Evolutionary conservation across 2,888 invertebrate genomes (phyloP).

Genomic region (Diaprepes abbreviatus): DNA sequence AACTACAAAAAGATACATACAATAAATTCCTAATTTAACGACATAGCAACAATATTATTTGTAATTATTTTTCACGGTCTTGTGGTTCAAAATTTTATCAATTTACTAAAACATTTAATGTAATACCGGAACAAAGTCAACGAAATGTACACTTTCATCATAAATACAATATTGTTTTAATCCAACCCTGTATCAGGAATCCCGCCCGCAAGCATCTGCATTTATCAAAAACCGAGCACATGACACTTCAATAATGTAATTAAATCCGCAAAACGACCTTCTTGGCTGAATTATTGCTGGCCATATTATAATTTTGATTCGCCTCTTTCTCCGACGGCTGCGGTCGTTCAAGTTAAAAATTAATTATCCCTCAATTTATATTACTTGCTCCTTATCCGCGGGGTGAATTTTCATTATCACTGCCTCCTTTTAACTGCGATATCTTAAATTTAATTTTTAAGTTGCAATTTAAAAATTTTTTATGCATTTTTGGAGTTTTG

Average conservation of each 20-base stretch:
- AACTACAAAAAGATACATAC: too few relatives aligned
- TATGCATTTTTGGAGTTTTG: not conserved
- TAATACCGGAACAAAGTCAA: too few relatives aligned
- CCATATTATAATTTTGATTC: conserved; percentile 65
- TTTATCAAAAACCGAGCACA: conserved; percentile 67
- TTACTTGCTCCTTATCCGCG: conserved; percentile 52
- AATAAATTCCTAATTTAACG: too few relatives aligned
- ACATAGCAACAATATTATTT: too few relatives aligned
- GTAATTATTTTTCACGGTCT: too few relatives aligned
- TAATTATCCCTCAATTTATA: conserved; percentile 64
- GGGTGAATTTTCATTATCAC: conserved; percentile 43
- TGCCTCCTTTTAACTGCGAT: conserved; percentile 33
- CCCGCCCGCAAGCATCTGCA: conserved; percentile 54
- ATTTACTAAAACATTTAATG: too few relatives aligned
- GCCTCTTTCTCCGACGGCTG: conserved; percentile 58
- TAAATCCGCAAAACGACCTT: conserved; percentile 67
- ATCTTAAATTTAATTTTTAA: conserved; percentile 36
- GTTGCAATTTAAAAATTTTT: conserved; percentile 21
- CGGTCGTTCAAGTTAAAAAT: conserved; percentile 62
- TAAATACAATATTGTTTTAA: too few relatives aligned
- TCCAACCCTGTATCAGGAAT: conserved; percentile 19
- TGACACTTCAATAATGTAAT: conserved; percentile 69
- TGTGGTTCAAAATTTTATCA: too few relatives aligned
- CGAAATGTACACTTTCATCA: too few relatives aligned
- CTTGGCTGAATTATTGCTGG: conserved; percentile 65